Evolutionary conservation across 1,140 invertebrate species (phyloP).

Genomic region (Drosophila sturtevanti): DNA sequence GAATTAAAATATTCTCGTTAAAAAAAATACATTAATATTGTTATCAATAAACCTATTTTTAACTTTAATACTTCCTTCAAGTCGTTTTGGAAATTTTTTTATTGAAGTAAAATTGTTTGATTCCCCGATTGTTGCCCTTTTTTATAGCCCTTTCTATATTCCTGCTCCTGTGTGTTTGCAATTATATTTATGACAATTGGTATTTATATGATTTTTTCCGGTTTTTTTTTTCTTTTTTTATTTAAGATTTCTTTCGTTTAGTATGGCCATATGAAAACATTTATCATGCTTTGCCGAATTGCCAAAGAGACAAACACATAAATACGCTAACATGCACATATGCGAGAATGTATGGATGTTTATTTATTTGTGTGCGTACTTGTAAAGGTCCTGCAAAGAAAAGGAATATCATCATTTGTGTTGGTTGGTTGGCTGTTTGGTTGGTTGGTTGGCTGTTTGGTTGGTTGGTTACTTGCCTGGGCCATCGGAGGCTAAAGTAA

Average conservation of each 20-base stretch:
- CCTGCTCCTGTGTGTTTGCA: slow-evolving; percentile 24
- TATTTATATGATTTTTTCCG: slow-evolving; percentile 66
- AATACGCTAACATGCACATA: slow-evolving; percentile 34
- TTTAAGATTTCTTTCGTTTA: slow-evolving; percentile 71
- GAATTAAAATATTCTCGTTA: neutral
- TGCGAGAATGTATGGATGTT: slow-evolving; percentile 44
- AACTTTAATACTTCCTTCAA: neutral
- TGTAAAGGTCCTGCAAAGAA: slow-evolving; percentile 6
- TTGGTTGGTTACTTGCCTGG: slow-evolving; percentile 1
- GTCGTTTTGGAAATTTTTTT: slow-evolving; percentile 20
- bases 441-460: neutral
- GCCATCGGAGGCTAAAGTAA: slow-evolving; percentile 53
- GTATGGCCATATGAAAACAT: slow-evolving; percentile 43
- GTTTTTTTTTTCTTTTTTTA: slow-evolving; percentile 17
- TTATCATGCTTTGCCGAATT: slow-evolving; percentile 48
- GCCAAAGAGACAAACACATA: slow-evolving; percentile 31
- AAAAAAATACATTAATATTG: neutral
- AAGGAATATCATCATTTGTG: slow-evolving; percentile 17
- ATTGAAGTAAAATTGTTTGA: slow-evolving; percentile 11
- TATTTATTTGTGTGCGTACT: slow-evolving; percentile 38
- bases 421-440: neutral
- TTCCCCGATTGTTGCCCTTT: slow-evolving; percentile 15
- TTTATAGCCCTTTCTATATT: slow-evolving; percentile 44
- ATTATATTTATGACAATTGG: slow-evolving; percentile 72
- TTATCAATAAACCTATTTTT: neutral